These are phyloP conservation scores for Rhimphoctona megacephalus DNA, from an alignment of 2,888 invertebrate genomes.

Conservation along the genomic window DNA sequence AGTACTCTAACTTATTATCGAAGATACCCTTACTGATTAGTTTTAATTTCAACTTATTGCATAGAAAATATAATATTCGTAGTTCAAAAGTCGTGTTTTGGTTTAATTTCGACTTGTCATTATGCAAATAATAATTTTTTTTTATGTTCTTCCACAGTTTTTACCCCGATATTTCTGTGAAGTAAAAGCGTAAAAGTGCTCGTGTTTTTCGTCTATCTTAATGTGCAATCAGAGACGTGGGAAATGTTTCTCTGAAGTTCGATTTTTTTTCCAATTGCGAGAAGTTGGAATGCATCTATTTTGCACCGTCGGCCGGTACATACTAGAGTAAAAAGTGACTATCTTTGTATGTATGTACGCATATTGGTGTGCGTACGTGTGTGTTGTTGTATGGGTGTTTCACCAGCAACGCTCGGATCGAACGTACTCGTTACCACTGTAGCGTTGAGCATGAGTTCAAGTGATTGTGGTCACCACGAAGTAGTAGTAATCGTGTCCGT, in stretches of 20 bases:
- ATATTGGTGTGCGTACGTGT: neutral
- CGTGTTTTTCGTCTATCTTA: neutral
- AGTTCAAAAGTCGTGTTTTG: neutral
- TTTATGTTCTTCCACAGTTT: neutral
- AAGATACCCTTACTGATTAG: neutral
- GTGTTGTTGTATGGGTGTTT: constrained; percentile 15
- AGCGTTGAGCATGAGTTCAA: constrained; percentile 38
- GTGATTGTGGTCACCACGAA: constrained; percentile 40
- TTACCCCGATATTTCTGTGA: neutral
- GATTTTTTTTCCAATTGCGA: neutral
- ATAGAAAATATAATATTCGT: neutral
- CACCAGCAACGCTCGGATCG: constrained; percentile 2
- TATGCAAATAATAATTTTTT: neutral
- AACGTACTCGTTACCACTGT: constrained; percentile 33
- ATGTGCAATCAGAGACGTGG: neutral
- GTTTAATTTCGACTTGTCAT: neutral
- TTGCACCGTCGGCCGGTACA: neutral
- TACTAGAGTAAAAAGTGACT: neutral
- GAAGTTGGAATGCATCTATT: constrained; percentile 1
- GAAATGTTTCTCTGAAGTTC: neutral
- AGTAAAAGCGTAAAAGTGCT: neutral
- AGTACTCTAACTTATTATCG: neutral
- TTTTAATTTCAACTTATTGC: neutral
- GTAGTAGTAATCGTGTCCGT: constrained; percentile 50
- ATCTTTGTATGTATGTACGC: neutral